phyloP scores from a whole-genome alignment of 2,113 vertebrate genomes.

The Mus spicilegus region DNA sequence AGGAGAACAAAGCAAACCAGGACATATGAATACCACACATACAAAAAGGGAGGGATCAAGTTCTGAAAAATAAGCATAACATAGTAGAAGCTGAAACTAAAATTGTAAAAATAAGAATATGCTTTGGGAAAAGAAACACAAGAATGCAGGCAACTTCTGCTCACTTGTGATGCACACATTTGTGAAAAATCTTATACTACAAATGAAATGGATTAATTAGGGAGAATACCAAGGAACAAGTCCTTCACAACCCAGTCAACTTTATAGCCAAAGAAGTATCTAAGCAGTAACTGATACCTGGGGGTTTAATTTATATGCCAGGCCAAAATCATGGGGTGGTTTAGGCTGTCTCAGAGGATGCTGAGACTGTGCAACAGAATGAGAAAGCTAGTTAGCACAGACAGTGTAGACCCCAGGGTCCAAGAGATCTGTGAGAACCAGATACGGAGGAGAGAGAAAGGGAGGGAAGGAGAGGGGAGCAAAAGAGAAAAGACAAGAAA shows the following conservation, averaged over 20 bases:
- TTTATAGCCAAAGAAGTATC: slow-evolving; percentile 39
- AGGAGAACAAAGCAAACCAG: not conserved
- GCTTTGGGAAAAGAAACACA: not conserved
- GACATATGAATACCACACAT: not conserved
- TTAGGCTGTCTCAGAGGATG: not conserved
- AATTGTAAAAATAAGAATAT: slow-evolving; percentile 11
- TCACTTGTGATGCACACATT: not conserved
- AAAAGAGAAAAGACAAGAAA: not conserved
- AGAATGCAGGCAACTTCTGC: slow-evolving; percentile 8
- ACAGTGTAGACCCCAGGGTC: not conserved
- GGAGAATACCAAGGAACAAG: not conserved
- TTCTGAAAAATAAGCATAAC: slow-evolving; percentile 34
- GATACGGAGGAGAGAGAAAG: no score
- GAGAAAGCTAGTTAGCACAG: not conserved
- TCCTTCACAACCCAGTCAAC: not conserved
- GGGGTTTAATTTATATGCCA: slow-evolving; percentile 41
- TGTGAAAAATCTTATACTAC: not conserved
- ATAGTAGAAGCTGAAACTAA: not conserved
- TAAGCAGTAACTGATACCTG: not conserved
- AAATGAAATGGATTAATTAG: slow-evolving; percentile 14
- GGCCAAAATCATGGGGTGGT: not conserved
- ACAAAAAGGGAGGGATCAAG: not conserved
- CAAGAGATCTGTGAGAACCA: not conserved
- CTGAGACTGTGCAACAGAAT: not conserved
- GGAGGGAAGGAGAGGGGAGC: not conserved